phyloP scores from a whole-genome alignment of 2,113 vertebrate species.

The Myodes glareolus region DNA sequence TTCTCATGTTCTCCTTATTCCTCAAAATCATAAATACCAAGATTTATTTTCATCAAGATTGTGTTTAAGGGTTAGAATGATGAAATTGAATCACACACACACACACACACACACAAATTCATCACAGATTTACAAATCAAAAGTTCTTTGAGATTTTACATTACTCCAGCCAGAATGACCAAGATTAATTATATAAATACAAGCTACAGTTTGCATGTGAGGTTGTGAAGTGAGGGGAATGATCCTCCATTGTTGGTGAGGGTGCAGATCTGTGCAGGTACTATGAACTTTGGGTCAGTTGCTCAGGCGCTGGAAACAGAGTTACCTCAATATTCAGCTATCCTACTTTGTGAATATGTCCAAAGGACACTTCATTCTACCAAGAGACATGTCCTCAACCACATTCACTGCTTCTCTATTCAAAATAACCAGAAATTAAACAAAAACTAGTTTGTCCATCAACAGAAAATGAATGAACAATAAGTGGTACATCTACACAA shows the following conservation, averaged over 20 bases:
- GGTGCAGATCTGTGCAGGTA: not conserved
- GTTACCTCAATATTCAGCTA: not conserved
- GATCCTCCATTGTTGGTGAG: too few species aligned
- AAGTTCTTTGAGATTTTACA: not conserved
- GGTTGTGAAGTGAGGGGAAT: not conserved
- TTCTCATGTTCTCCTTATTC: not conserved
- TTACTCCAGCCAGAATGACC: not conserved
- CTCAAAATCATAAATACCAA: not conserved
- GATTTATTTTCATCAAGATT: not conserved
- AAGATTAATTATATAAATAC: not conserved
- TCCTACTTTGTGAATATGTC: too few species aligned
- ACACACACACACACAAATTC: not conserved
- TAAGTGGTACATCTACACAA: not conserved
- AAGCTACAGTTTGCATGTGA: not conserved
- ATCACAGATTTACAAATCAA: not conserved
- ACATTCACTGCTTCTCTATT: not conserved
- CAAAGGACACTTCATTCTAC: not conserved
- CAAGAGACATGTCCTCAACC: not conserved
- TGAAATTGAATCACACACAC: not conserved
- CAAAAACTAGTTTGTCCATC: not conserved
- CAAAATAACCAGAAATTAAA: not conserved
- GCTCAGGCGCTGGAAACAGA: too few species aligned
- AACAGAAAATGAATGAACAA: not conserved
- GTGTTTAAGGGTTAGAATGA: not conserved
- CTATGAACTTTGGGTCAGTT: not conserved